phyloP scores from a whole-genome alignment of 2,888 invertebrate genomes.

The Tachina fera region DNA sequence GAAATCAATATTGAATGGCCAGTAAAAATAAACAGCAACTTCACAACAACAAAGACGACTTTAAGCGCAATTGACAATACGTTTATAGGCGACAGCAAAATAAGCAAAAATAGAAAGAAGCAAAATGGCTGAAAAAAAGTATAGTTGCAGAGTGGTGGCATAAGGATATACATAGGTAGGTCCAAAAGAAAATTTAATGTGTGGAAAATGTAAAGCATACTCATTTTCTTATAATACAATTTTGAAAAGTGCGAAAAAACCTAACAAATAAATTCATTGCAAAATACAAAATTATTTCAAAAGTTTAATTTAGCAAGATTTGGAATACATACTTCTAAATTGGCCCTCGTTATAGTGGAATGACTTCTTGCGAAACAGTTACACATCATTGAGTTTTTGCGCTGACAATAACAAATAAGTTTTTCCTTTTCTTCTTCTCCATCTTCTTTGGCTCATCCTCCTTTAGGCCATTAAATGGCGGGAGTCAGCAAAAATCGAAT shows the following conservation, averaged over 20 bases:
- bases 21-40: constrained; percentile 55
- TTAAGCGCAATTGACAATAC: constrained; percentile 40
- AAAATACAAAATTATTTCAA: no score
- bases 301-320: background rate
- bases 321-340: background rate
- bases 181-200: background rate
- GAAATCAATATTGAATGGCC: constrained; percentile 66
- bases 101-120: constrained; percentile 3
- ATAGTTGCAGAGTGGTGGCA: constrained; percentile 33
- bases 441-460: constrained; percentile 11
- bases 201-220: no score
- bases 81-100: constrained; percentile 48
- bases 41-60: constrained; percentile 3
- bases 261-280: background rate
- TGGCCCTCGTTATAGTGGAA: constrained; percentile 28
- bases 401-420: constrained; percentile 53
- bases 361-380: constrained; percentile 46
- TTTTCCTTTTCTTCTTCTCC: background rate
- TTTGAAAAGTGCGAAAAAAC: background rate
- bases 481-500: constrained; percentile 23
- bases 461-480: constrained; percentile 40
- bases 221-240: no score
- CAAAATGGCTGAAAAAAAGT: constrained; percentile 14
- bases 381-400: constrained; percentile 64
- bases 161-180: constrained; percentile 5